Evolutionary conservation across 2,888 invertebrate genomes (phyloP), one percentile per base, ranked within the genome.

Genomic region (Tachystola acroxantha): DNA sequence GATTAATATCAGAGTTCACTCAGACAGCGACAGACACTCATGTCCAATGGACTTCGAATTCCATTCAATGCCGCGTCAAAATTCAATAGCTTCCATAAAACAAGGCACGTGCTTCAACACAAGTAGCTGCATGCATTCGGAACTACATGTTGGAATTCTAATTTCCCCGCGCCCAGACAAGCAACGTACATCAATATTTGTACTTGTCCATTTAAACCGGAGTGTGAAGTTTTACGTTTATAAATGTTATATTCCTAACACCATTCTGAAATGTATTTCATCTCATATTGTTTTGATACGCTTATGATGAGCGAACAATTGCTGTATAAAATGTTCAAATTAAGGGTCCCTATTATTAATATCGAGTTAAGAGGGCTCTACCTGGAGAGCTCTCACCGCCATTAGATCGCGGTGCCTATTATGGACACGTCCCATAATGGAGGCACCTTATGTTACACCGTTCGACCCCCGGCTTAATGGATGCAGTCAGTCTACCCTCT

Each of bases 331-430:
- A 42, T 46, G 33, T 43, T 33, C 38, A 45, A 44, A 48, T 57
- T 54, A 60, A 60, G 60, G 58, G 62, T 56, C 50, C 53, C 57
- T 57, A 65, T 66, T 66, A 68, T 67, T 73, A 71, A 69, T 70
- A 70, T 65, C 53, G 55, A 67, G 63, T 67, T 69, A 66, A 66
- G 63, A 63, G 64, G 61, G 56, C 59, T 65, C 57, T 68, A 66
- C 67, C 65, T 71, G 65, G 54, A 67, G 64, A 58, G 68, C 65
- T 60, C 68, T 64, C 57, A 54, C 57, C 57, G 61, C 60, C 63
- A 67, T 75, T 73, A 70, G 64, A 62, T 58, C 57, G 64, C 53
- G 59, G 54, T 54, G 51, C 56, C 68, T 63, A 67, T 71, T 67
- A 72, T 58, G 60, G 62, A 60, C 61, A 61, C 44, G 51, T 42